Evolutionary conservation across 1,140 invertebrate genomes (phyloP).

Genomic region (Zeugodacus cucurbitae): DNA sequence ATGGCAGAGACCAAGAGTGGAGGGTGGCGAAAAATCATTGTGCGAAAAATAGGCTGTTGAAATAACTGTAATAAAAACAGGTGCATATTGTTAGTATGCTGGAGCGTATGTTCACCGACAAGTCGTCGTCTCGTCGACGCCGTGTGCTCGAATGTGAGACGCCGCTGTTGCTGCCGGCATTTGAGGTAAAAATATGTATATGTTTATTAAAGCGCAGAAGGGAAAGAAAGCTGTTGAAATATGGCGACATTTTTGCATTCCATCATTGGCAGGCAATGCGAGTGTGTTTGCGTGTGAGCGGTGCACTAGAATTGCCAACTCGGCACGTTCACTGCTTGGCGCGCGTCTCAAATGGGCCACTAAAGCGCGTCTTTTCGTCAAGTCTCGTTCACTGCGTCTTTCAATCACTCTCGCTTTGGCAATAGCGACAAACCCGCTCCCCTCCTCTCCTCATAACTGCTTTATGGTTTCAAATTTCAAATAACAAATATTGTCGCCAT

Average conservation of each 20-base stretch:
- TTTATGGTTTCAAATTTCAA: constrained; percentile 35
- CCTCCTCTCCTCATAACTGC: neutral
- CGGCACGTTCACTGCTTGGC: constrained; percentile 6
- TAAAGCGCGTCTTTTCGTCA: neutral
- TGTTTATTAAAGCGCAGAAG: neutral
- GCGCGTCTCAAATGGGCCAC: constrained; percentile 12
- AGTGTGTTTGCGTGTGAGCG: neutral
- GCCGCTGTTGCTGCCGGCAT: neutral
- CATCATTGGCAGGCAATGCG: neutral
- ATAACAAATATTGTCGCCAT: constrained; percentile 26
- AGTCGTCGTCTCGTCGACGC: neutral
- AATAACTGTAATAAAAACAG: neutral
- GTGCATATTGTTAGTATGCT: neutral
- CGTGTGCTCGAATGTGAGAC: neutral
- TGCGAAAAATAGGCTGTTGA: neutral
- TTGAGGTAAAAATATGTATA: neutral
- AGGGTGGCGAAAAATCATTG: neutral
- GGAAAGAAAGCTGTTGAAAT: neutral
- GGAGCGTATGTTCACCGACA: neutral
- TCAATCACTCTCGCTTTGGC: neutral
- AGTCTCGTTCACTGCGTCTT: neutral
- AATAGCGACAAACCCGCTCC: no score
- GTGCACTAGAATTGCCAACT: neutral
- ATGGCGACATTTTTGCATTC: neutral
- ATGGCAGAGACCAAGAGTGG: no score